Base-by-base conservation (phyloP, 2,888 invertebrate species). In the Brachylomia viminalis region DNA sequence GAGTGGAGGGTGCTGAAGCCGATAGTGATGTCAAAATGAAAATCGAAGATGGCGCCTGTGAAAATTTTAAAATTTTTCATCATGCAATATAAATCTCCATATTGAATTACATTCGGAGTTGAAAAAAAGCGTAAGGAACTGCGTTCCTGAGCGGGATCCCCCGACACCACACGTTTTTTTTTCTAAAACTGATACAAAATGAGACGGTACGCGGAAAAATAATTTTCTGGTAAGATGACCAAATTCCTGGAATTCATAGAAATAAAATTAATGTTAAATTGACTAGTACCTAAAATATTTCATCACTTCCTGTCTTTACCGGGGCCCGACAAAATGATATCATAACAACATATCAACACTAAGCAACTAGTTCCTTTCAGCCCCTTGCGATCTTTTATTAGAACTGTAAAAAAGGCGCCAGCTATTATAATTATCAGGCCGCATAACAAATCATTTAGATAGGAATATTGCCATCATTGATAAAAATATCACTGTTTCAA, bases 371-470 rank as follows among this genome's bases (percentile, higher is more conserved):
- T 52, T 38, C 17, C 17, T 30, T 66, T 42, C 11, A 52, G 49
- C 7, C 8, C 17, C 17, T 17, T 13, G 23, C 17, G 47, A 61
- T 27, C 7, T 65, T 38, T 66, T 49, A 65, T 17, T 49, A 17
- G 4, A 30, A 38, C 15, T 49, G 15, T 56, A 6, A 23, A 33
- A 52, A 30, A 61, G 27, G 30, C 7, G 2, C 30, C 20, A 20
- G 20, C 45, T 49, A 73, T n/a, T 27, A 71, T 23, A 23, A 38
- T 23, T n/a, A 70, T 42, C 27, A 77, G 30, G 6, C 52, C 6
- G 6, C 6, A 13, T 47, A 27, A 15, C 10, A 56, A 15, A 47
- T 56, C 6, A n/a, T 67, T 20, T 27, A n/a, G 23, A 23, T 47
- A 47, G 23, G 42, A 8, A 61, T 33, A n/a, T 49, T n/a, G 17